Conservation (phyloP, 2,888 invertebrate genomes). For the Lamellibrachia columna region DNA sequence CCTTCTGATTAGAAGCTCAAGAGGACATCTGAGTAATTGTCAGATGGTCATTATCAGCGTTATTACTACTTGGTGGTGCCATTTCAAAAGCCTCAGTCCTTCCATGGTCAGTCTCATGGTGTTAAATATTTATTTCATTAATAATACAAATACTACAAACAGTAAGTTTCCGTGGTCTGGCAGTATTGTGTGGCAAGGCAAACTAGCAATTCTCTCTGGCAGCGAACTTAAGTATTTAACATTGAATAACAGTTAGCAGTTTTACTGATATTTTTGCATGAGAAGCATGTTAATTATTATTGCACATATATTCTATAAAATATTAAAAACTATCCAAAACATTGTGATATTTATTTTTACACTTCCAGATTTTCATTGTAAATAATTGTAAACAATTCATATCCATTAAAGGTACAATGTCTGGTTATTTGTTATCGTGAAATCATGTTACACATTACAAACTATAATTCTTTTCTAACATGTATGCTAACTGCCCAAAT, state of each 20-base stretch:
- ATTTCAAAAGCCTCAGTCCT: not conserved
- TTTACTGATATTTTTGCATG: not conserved
- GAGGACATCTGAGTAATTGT: constrained; percentile 6
- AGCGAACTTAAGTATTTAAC: too few relatives aligned
- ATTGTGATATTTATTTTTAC: not conserved
- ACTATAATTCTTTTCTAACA: too few relatives aligned
- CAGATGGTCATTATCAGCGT: not conserved
- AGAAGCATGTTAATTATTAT: not conserved
- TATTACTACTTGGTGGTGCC: not conserved
- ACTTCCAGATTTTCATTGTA: not conserved
- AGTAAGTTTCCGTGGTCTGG: too few relatives aligned
- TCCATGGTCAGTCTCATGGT: not conserved
- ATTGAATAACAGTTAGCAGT: not conserved
- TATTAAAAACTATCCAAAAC: not conserved
- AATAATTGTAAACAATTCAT: not conserved
- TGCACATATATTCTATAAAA: not conserved
- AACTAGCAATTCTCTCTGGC: too few relatives aligned
- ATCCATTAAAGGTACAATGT: too few relatives aligned
- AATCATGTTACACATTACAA: too few relatives aligned
- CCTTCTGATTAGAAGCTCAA: not conserved
- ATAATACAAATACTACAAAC: not conserved
- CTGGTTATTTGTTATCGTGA: too few relatives aligned
- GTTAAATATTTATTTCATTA: not conserved
- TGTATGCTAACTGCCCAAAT: too few relatives aligned
- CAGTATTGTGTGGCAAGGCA: not conserved